Percentiles rank a stretch among this genome's conserved stretches.
Evolutionary conservation across 2,888 invertebrate genomes (phyloP).

Genomic region (Sturmia bella): DNA sequence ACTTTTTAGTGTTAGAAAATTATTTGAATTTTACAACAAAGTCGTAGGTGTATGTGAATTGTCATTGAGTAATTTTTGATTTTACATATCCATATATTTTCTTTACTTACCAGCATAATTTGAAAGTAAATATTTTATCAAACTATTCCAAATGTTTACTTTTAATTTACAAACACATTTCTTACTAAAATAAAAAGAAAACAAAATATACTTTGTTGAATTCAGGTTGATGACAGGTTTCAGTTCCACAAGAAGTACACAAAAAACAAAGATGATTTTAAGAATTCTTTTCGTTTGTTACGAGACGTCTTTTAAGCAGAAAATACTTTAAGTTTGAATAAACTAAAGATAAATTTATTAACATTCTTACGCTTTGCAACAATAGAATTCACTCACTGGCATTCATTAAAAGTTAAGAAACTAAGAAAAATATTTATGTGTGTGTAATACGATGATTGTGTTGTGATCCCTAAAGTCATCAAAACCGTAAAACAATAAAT

Average conservation of each 20-base stretch:
- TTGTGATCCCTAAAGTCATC: constrained; percentile 64
- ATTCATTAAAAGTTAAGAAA: constrained; percentile 39
- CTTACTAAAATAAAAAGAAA: background rate
- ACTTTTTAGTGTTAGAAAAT: too few species aligned
- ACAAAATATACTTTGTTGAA: background rate
- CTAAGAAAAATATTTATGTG: constrained; percentile 21
- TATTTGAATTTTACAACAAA: too few species aligned
- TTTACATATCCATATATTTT: background rate
- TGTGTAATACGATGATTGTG: constrained; percentile 9
- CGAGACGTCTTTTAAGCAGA: constrained; percentile 20
- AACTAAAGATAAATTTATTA: constrained; percentile 25
- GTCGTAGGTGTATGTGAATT: too few species aligned
- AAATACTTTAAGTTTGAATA: constrained; percentile 35
- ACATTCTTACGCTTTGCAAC: constrained; percentile 23
- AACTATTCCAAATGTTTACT: constrained; percentile 41
- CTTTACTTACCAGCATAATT: background rate
- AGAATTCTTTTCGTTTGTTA: constrained; percentile 4
- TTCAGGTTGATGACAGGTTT: background rate
- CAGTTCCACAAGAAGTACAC: background rate
- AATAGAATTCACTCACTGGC: constrained; percentile 16
- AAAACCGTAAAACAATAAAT: constrained; percentile 37
- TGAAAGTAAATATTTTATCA: constrained; percentile 34
- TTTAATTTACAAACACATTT: background rate
- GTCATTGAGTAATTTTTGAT: background rate
- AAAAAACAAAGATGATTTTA: constrained; percentile 14